Percentiles rank a stretch among this genome's conserved stretches.
Conservation (phyloP, 2,888 invertebrate genomes). For the Cerastoderma edule region DNA sequence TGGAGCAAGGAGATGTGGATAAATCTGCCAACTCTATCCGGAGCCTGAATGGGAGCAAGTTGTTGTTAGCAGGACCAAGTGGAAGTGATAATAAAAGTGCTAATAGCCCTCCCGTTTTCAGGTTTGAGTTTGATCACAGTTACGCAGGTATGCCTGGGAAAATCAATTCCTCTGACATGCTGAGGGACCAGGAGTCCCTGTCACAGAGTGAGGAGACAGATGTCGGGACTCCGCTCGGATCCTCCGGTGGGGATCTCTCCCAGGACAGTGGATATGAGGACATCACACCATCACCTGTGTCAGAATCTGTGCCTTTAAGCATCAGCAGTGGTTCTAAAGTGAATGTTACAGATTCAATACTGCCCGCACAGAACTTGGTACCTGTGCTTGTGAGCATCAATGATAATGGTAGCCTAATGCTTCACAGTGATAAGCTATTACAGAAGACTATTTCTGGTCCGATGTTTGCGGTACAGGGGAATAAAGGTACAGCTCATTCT, state of each 20-base stretch:
- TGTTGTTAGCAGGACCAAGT: constrained; percentile 3
- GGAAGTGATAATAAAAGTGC: constrained; percentile 32
- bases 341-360: constrained; percentile 1
- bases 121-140: constrained; percentile 63
- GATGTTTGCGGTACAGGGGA: constrained; percentile 41
- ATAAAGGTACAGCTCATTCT: constrained; percentile 8
- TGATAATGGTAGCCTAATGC: constrained; percentile 51
- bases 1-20: too few species aligned
- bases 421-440: constrained; percentile 47
- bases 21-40: too few species aligned
- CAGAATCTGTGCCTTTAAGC: constrained; percentile 27
- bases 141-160: constrained; percentile 61
- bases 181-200: constrained; percentile 25
- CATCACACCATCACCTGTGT: constrained; percentile 57
- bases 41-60: constrained; percentile 1
- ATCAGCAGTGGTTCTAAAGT: background rate
- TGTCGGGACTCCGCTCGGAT: constrained; percentile 38
- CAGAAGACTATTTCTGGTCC: constrained; percentile 35
- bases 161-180: constrained; percentile 26
- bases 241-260: constrained; percentile 60
- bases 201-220: constrained; percentile 37
- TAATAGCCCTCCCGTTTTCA: constrained; percentile 38
- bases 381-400: constrained; percentile 58
- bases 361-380: constrained; percentile 36
- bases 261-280: constrained; percentile 69